Evolutionary conservation across 2,888 invertebrate species (phyloP), one percentile per base, ranked within the genome.

Genomic region (Drosophila sordidula): DNA sequence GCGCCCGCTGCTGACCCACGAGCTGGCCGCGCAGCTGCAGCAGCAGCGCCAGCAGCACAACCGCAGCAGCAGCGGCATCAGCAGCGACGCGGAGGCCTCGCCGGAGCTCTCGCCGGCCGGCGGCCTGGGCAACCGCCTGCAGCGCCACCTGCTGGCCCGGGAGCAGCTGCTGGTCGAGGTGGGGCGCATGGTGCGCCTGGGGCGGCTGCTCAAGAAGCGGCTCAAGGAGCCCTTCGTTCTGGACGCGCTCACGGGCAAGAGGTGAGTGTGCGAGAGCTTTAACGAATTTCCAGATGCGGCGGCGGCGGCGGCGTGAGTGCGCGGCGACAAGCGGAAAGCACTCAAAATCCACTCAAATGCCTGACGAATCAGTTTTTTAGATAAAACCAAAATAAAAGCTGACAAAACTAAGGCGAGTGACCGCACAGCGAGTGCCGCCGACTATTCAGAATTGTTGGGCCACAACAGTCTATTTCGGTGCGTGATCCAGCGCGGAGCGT

Each of bases 131-230:
- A 0, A 2, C 18, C 91, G 91, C 52, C 92, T 95, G 65, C 93
- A 94, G 74, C 93, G 94, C 57, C 94, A 95, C 81, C 92, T 95
- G 74, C 91, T 93, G 22, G 93, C 93, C 62, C 92, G 95, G 54
- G 95, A 95, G 90, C 93, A 94, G 70, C 93, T 95, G 32, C 91
- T 95, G 76, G 93, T 95, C 47, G 95, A 95, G 92, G 95, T 95
- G 62, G 95, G 95, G 47, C 93, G 95, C 56, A 95, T 95, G 94
- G 95, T 95, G 55, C 92, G 95, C 49, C 92, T 95, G 50, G 95
- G 95, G n/a, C 93, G 95, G 64, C 92, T 95, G 70, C 91, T 95
- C 57, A 94, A 95, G 90, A 94, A 94, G 42, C 93, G 95, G 47
- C 92, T 95, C 45, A 94, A 94, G 83, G 95, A 95, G 80, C 94